Conservation (phyloP, 2,113 vertebrate species). For the Pteruthius melanotis region DNA sequence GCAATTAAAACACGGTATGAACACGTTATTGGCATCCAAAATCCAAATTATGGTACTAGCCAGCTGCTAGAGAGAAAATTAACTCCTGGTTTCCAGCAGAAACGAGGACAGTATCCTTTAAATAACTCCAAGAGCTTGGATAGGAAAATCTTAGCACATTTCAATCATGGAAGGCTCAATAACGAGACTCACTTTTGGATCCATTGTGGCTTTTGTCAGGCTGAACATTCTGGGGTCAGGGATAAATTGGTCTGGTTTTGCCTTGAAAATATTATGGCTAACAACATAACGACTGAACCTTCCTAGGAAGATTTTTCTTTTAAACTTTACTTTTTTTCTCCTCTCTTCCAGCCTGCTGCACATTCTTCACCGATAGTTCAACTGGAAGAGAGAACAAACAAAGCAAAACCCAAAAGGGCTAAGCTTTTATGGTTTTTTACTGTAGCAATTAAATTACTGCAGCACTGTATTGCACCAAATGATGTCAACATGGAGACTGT, state of each 20-base stretch:
- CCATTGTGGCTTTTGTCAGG: background rate
- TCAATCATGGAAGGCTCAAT: background rate
- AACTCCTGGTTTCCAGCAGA: background rate
- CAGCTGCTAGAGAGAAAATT: background rate
- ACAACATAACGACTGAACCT: background rate
- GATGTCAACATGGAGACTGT: background rate
- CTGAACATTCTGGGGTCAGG: rapidly evolving
- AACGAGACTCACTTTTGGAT: background rate
- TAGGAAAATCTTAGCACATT: background rate
- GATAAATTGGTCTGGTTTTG: background rate
- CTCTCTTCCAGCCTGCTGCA: background rate
- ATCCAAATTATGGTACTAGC: background rate
- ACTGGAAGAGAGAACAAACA: background rate
- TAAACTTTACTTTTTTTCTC: background rate
- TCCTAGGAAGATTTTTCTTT: background rate
- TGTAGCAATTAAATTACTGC: background rate
- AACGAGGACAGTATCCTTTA: background rate
- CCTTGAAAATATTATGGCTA: background rate
- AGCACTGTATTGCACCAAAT: background rate
- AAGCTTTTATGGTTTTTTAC: background rate
- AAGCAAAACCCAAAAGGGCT: background rate
- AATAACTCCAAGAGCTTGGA: background rate
- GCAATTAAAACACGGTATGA: background rate
- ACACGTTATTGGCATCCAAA: background rate
- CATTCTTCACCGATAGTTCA: background rate